Evolutionary conservation across 2,113 vertebrate species (phyloP).

Genomic region (Ophthalmolycus amberensis): DNA sequence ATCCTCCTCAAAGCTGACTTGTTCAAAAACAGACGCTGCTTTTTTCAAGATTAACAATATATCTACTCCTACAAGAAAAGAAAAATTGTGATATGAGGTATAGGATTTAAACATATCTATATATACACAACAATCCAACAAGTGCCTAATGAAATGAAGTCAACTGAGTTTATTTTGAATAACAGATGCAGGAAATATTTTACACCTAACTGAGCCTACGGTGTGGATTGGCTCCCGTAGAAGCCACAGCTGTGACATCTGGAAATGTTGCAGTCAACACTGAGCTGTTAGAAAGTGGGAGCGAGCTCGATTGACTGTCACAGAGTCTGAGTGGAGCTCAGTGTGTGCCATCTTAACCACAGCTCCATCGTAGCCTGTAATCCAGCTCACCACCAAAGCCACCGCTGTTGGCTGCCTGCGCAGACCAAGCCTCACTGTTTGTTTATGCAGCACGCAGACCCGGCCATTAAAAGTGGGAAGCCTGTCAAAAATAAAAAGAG

Average conservation of each 20-base stretch:
- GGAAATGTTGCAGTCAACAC: slow-evolving; percentile 75
- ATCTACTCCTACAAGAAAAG: slow-evolving; percentile 11
- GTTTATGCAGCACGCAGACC: slow-evolving; percentile 80
- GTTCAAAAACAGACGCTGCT: slow-evolving; percentile 32
- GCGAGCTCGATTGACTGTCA: slow-evolving; percentile 75
- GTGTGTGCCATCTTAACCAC: slow-evolving; percentile 78
- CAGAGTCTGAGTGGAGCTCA: slow-evolving; percentile 71
- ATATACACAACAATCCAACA: slow-evolving; percentile 4
- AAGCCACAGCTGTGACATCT: slow-evolving; percentile 78
- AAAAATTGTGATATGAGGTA: slow-evolving; percentile 19
- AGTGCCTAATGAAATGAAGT: slow-evolving; percentile 48
- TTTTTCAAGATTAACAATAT: slow-evolving; percentile 30
- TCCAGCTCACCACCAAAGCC: slow-evolving; percentile 82
- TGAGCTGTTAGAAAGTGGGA: slow-evolving; percentile 77
- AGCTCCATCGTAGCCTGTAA: slow-evolving; percentile 81
- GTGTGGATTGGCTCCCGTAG: slow-evolving; percentile 54
- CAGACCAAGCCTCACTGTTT: slow-evolving; percentile 78
- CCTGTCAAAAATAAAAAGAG: slow-evolving; percentile 84
- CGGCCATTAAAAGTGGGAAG: slow-evolving; percentile 81
- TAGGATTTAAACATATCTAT: slow-evolving; percentile 26
- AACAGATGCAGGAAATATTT: slow-evolving; percentile 65
- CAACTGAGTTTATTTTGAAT: slow-evolving; percentile 46
- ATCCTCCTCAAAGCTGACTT: slow-evolving; percentile 26
- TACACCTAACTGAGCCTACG: slow-evolving; percentile 69
- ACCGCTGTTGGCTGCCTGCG: slow-evolving; percentile 73